These are phyloP conservation scores for Chrysocyon brachyurus DNA, from an alignment of 2,797 vertebrate genomes.

Conservation along the genomic window DNA sequence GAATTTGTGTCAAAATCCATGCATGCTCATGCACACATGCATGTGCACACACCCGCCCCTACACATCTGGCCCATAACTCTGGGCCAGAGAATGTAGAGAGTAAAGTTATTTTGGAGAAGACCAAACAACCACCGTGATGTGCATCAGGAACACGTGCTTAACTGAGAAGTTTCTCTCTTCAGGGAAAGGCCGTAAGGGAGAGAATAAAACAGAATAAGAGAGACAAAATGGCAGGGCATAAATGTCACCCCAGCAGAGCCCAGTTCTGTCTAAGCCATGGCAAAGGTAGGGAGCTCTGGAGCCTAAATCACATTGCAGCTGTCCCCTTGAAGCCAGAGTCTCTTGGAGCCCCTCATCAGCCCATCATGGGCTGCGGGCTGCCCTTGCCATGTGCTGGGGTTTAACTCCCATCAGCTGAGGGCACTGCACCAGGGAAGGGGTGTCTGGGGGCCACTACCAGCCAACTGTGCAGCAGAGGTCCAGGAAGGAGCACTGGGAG, in stretches of 20 bases:
- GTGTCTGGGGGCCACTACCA: background rate
- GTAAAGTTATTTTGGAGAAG: background rate
- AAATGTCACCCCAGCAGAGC: background rate
- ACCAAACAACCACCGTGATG: background rate
- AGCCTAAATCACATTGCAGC: background rate
- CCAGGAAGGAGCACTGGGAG: background rate
- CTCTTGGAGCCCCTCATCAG: background rate
- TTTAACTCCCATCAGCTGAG: background rate
- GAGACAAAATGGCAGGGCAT: too few relatives aligned
- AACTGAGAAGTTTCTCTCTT: background rate
- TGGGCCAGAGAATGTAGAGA: background rate
- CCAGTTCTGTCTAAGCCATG: background rate
- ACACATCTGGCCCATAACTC: background rate
- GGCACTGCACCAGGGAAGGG: background rate
- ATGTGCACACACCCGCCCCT: too few relatives aligned
- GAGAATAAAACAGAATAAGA: background rate
- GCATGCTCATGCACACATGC: background rate
- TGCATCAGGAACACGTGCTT: background rate
- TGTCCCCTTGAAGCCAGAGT: background rate
- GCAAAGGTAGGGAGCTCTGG: rapidly evolving
- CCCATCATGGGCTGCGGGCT: background rate
- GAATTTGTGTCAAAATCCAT: background rate
- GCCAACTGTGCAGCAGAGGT: background rate
- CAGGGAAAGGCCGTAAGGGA: background rate
- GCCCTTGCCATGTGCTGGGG: background rate